Evolutionary conservation across 2,113 vertebrate species (phyloP).

Genomic region (Panthera leo): DNA sequence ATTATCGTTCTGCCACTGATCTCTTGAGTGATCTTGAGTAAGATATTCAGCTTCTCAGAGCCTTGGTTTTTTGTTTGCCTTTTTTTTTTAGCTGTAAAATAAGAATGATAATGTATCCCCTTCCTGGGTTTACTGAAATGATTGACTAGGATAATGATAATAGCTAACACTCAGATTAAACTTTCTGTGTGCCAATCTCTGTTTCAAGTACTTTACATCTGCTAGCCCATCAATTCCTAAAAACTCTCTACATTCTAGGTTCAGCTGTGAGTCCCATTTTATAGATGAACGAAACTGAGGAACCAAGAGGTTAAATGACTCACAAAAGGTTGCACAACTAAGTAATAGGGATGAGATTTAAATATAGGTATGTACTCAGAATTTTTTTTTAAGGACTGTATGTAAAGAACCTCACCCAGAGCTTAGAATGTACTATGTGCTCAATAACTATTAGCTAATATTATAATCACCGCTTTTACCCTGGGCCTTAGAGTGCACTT

Average conservation of each 20-base stretch:
- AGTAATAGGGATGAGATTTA: background rate
- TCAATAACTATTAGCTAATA: background rate
- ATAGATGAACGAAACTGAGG: background rate
- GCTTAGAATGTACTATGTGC: background rate
- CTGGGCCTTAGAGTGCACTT: background rate
- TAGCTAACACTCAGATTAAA: background rate
- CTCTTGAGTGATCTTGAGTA: background rate
- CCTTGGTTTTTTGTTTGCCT: background rate
- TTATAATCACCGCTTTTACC: background rate
- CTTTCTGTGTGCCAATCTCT: background rate
- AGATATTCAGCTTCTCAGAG: background rate
- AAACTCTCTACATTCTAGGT: background rate
- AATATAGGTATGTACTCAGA: background rate
- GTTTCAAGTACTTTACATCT: background rate
- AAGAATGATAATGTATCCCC: background rate
- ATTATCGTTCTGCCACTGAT: background rate
- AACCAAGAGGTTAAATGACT: background rate
- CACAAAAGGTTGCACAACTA: background rate
- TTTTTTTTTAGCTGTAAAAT: background rate
- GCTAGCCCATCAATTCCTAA: background rate
- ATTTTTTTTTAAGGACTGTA: background rate
- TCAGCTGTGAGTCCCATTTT: background rate
- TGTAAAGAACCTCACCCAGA: background rate
- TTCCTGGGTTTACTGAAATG: background rate
- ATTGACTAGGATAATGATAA: background rate